Percentiles rank a stretch among this genome's conserved stretches.
phyloP scores from a whole-genome alignment of 2,113 vertebrate genomes.

The Zapus hudsonius region DNA sequence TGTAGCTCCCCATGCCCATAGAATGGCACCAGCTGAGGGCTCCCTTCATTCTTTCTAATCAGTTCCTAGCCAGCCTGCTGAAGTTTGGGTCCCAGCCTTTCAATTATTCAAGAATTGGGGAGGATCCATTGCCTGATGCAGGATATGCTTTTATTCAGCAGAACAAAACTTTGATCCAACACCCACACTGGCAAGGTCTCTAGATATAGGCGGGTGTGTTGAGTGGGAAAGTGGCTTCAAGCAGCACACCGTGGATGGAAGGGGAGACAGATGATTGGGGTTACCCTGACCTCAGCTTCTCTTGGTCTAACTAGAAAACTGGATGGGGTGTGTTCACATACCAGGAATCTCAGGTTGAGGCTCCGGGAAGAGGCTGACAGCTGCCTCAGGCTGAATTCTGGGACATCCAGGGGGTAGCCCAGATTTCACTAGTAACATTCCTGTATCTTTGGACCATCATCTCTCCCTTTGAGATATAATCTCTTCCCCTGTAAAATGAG shows the following conservation, averaged over 20 bases:
- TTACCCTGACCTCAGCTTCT: neutral
- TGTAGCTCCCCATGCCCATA: neutral
- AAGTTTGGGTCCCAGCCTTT: conserved; percentile 57
- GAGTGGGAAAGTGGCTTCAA: conserved; percentile 27
- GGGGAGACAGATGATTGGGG: conserved; percentile 15
- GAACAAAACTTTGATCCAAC: conserved; percentile 70
- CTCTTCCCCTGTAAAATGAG: neutral
- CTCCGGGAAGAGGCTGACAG: neutral
- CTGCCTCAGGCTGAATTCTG: neutral
- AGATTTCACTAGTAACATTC: neutral
- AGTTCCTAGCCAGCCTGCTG: conserved; percentile 65
- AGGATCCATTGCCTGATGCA: conserved; percentile 63
- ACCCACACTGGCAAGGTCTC: conserved; percentile 50
- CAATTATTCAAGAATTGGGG: conserved; percentile 76
- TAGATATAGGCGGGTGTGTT: neutral
- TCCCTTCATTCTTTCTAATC: conserved; percentile 58
- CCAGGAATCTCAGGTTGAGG: neutral
- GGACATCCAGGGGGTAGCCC: neutral
- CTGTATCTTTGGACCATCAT: neutral
- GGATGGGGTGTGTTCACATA: neutral
- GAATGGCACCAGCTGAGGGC: neutral
- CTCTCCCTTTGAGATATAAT: neutral
- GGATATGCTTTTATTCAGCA: conserved; percentile 75
- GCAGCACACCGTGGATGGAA: conserved; percentile 28
- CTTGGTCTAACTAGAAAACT: conserved; percentile 38